A percentile compares a stretch with the other conserved stretches of the same genome.
phyloP scores from a whole-genome alignment of 2,113 vertebrate species.

The Suricata suricatta region DNA sequence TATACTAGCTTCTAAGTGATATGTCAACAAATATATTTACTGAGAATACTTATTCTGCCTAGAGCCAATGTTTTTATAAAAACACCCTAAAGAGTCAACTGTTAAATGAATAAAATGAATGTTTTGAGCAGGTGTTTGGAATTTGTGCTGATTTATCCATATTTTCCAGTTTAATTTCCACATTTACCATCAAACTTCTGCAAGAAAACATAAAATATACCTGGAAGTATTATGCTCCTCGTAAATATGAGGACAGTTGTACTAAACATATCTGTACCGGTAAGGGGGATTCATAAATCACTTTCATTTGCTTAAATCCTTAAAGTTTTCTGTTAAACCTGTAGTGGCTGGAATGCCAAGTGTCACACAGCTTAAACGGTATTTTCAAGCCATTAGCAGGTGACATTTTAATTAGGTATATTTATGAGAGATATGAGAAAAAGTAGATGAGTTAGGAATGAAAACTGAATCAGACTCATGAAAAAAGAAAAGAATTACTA shows the following conservation, averaged over 20 bases:
- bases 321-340: conserved; percentile 38
- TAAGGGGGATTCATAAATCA: conserved; percentile 54
- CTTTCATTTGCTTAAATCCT: conserved; percentile 48
- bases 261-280: conserved; percentile 26
- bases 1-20: conserved; percentile 62
- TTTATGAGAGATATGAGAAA: not conserved
- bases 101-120: conserved; percentile 77
- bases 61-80: conserved; percentile 73
- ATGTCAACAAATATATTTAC: conserved; percentile 75
- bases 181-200: conserved; percentile 66
- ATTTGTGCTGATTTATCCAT: conserved; percentile 76
- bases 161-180: conserved; percentile 76
- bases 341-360: not conserved
- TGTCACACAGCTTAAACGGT: not conserved
- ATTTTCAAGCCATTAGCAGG: conserved; percentile 58
- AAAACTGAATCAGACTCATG: not conserved
- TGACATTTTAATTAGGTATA: conserved; percentile 46
- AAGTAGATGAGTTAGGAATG: conserved; percentile 7
- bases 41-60: conserved; percentile 70
- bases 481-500: not conserved
- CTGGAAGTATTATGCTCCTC: conserved; percentile 59
- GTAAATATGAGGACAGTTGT: conserved; percentile 61
- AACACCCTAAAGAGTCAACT: conserved; percentile 77
- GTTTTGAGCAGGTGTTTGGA: conserved; percentile 74
- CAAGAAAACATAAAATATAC: conserved; percentile 70